phyloP scores from a whole-genome alignment of 2,888 invertebrate genomes.

The Eupithecia tripunctaria region DNA sequence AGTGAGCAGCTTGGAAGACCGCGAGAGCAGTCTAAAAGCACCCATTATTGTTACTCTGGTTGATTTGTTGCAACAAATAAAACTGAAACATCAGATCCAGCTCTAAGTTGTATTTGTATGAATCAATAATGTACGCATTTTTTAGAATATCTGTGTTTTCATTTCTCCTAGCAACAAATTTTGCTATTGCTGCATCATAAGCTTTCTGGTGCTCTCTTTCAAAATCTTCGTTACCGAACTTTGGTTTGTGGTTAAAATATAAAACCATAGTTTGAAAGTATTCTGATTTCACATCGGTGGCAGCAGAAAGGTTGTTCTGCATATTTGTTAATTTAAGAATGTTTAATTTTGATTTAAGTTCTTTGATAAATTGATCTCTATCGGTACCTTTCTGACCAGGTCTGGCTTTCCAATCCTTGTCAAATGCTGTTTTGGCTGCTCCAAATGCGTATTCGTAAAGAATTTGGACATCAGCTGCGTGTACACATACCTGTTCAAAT shows the following conservation, averaged over 20 bases:
- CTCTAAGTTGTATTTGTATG: no score
- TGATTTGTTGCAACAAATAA: no score
- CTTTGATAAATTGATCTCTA: constrained; percentile 36
- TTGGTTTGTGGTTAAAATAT: constrained; percentile 1
- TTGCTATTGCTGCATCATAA: background rate
- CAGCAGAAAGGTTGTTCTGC: background rate
- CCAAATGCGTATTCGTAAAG: constrained; percentile 16
- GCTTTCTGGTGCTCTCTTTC: constrained; percentile 3
- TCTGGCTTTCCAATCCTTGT: background rate
- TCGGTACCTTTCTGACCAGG: background rate
- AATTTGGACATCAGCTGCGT: constrained; percentile 16
- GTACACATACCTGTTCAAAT: constrained; percentile 20
- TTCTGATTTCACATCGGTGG: background rate
- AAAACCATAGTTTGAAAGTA: constrained; percentile 2
- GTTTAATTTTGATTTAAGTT: background rate
- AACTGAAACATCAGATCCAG: no score
- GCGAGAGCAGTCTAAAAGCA: no score
- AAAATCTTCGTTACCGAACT: constrained; percentile 6
- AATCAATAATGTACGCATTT: no score
- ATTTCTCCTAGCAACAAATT: background rate
- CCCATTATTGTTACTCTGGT: no score
- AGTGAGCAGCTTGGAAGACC: no score
- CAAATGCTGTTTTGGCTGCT: background rate
- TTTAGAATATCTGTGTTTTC: no score
- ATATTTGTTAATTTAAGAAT: background rate